A percentile compares a stretch with the other conserved stretches of the same genome.
Evolutionary conservation across 2,797 vertebrate genomes (phyloP).

Genomic region (Columba guinea): DNA sequence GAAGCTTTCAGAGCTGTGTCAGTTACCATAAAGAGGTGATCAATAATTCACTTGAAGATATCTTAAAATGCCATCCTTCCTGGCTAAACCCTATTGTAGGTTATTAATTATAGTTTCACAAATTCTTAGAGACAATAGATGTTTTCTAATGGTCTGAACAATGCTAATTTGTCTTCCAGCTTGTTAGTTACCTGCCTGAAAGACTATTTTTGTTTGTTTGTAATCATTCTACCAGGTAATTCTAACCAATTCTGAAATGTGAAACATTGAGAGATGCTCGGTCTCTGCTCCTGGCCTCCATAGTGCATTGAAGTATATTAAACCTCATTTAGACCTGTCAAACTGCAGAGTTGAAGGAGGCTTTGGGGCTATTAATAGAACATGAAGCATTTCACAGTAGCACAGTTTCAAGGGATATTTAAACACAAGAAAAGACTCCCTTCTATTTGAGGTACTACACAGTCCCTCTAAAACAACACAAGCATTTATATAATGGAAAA

Average conservation of each 20-base stretch:
- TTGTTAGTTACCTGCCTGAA: background rate
- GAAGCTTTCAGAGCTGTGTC: background rate
- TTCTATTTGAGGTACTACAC: background rate
- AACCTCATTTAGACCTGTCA: background rate
- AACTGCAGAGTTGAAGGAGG: background rate
- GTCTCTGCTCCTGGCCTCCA: background rate
- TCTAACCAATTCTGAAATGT: background rate
- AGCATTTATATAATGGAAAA: background rate
- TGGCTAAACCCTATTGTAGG: background rate
- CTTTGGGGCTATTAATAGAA: background rate
- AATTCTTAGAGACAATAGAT: background rate
- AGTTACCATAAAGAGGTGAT: background rate
- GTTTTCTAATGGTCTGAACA: background rate
- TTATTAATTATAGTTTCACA: background rate
- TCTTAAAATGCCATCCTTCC: background rate
- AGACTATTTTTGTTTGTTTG: background rate
- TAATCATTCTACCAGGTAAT: background rate
- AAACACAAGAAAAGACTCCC: background rate
- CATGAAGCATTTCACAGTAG: background rate
- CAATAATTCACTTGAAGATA: slow-evolving; percentile 30
- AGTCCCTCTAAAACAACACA: background rate
- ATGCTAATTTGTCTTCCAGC: background rate
- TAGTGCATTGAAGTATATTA: background rate
- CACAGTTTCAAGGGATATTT: background rate
- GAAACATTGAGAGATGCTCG: background rate